Conservation (phyloP, 2,888 invertebrate species). For the Philopedon plagiatum region DNA sequence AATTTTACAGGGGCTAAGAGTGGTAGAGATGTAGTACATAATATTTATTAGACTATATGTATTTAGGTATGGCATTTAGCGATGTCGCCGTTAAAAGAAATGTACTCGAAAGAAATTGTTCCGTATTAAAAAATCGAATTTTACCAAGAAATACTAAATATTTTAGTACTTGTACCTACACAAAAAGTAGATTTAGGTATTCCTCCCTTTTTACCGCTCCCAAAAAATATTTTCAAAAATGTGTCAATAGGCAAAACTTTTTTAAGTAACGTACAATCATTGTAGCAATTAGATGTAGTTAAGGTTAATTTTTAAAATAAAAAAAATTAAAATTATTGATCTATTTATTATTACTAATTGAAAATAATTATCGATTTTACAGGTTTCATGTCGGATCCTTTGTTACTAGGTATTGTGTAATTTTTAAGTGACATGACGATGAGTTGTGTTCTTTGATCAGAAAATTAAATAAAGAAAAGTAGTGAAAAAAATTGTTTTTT, state of each 20-base stretch:
- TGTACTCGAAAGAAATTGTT: neutral
- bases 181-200: neutral
- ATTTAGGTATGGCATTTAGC: constrained; percentile 21
- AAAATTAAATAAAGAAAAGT: constrained; percentile 21
- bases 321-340: neutral
- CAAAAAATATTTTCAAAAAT: neutral
- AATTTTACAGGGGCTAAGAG: neutral
- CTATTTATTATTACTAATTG: constrained; percentile 6
- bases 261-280: constrained; percentile 4
- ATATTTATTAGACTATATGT: constrained; percentile 28
- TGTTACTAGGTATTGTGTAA: constrained; percentile 20
- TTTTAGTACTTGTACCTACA: constrained; percentile 2
- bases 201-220: neutral
- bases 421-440: neutral
- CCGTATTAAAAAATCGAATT: neutral
- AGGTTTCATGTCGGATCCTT: constrained; percentile 4
- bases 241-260: neutral
- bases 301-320: neutral
- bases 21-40: neutral
- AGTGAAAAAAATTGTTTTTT: constrained; percentile 2
- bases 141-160: neutral
- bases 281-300: constrained; percentile 1
- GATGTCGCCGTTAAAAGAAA: constrained; percentile 16
- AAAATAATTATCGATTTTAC: constrained; percentile 7
- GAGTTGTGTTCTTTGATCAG: constrained; percentile 11